These are phyloP conservation scores for Aleiodes alternator DNA, from an alignment of 2,888 invertebrate genomes.

Conservation along the genomic window DNA sequence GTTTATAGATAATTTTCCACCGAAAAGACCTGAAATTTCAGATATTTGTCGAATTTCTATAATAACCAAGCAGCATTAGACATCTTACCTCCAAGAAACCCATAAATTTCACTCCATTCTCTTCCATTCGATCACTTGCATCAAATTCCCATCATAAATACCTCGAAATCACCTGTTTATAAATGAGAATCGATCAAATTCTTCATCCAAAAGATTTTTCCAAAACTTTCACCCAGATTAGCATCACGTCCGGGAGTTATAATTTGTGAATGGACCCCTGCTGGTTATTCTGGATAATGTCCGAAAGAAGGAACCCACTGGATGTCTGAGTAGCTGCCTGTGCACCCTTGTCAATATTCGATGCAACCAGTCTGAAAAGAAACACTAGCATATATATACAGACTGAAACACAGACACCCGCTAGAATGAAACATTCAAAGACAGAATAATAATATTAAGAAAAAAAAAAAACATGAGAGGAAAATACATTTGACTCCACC, in stretches of 20 bases:
- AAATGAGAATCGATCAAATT: constrained; percentile 69
- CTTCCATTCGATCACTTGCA: too few relatives aligned
- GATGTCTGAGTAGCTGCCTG: constrained; percentile 50
- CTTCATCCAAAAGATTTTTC: constrained; percentile 63
- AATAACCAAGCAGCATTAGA: too few relatives aligned
- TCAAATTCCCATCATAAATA: not conserved
- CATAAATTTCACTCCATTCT: too few relatives aligned
- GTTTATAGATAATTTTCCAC: too few relatives aligned
- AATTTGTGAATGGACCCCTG: constrained; percentile 73
- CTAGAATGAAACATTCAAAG: not conserved
- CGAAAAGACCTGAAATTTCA: too few relatives aligned
- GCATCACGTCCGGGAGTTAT: constrained; percentile 73
- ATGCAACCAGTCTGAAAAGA: constrained; percentile 66
- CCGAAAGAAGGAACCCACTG: constrained; percentile 16
- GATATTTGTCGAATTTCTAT: too few relatives aligned
- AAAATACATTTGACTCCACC: constrained; percentile 28
- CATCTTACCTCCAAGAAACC: too few relatives aligned
- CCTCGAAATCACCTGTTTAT: constrained; percentile 31
- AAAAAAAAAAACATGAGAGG: not conserved
- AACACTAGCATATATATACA: constrained; percentile 15
- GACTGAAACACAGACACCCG: constrained; percentile 13
- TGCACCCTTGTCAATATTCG: constrained; percentile 75
- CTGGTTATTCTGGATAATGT: constrained; percentile 58
- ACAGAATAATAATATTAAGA: too few relatives aligned
- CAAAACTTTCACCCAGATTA: constrained; percentile 74